phyloP scores from a whole-genome alignment of 2,113 vertebrate genomes.

The Eublepharis macularius region DNA sequence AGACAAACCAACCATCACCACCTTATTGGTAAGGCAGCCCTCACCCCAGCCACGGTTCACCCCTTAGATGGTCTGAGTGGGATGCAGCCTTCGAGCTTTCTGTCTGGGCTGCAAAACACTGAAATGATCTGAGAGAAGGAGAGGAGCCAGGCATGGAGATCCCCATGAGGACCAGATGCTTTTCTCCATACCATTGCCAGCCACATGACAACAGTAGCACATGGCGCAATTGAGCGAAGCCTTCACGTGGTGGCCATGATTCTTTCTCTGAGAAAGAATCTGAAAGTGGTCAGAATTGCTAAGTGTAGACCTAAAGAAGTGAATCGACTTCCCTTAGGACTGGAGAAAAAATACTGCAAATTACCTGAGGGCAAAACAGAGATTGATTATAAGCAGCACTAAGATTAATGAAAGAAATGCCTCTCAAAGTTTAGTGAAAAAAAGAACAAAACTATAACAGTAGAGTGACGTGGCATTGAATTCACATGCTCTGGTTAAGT shows the following conservation, averaged over 20 bases:
- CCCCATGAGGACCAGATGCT: neutral
- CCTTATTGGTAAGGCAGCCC: no score
- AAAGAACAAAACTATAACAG: neutral
- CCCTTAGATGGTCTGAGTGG: no score
- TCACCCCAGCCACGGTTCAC: no score
- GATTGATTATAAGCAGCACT: neutral
- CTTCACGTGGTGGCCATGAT: neutral
- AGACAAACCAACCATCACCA: no score
- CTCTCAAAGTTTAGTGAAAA: neutral
- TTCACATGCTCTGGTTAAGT: conserved; percentile 28
- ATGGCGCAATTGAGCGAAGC: neutral
- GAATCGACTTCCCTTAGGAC: conserved; percentile 7
- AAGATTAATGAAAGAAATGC: conserved; percentile 22
- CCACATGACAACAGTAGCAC: neutral
- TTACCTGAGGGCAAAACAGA: conserved; percentile 25
- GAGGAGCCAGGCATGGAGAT: neutral
- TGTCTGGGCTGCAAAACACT: no score
- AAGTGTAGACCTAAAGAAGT: neutral
- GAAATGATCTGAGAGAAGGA: no score
- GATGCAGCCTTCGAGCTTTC: no score
- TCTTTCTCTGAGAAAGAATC: neutral
- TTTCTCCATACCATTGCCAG: neutral
- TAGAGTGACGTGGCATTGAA: conserved; percentile 1
- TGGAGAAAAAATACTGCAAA: conserved; percentile 23
- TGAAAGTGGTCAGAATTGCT: conserved; percentile 19